These are phyloP conservation scores for Mesoligia furuncula DNA, from an alignment of 2,888 invertebrate genomes.

Conservation along the genomic window DNA sequence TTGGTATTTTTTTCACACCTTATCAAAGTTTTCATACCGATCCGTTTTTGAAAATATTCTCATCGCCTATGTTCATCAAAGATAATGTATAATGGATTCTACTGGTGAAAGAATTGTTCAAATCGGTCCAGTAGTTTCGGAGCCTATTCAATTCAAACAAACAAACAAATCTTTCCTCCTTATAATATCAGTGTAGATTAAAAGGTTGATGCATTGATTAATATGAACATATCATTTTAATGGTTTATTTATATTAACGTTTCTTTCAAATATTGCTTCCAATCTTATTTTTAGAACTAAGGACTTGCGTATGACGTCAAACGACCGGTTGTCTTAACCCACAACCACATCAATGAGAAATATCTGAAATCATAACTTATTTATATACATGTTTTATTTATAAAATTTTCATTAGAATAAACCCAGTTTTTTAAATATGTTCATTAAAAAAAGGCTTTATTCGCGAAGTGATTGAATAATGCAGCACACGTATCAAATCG, in stretches of 20 bases:
- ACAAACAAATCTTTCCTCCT: no score
- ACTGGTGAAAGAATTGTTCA: no score
- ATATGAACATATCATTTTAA: neutral
- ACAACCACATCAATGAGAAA: slow-evolving; percentile 25
- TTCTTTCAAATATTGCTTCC: neutral
- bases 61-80: no score
- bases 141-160: no score
- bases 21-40: no score
- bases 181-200: neutral
- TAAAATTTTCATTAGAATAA: neutral
- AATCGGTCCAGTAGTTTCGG: no score
- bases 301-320: slow-evolving; percentile 44
- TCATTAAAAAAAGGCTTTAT: no score
- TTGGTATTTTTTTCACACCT: no score
- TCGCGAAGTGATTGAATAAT: no score
- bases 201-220: neutral
- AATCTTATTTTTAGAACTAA: slow-evolving; percentile 13
- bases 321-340: slow-evolving; percentile 19
- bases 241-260: slow-evolving; percentile 9
- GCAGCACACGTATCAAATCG: no score
- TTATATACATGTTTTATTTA: neutral
- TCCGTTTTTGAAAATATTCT: no score
- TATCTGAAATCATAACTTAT: slow-evolving; percentile 8
- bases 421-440: neutral
- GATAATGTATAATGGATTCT: no score